A percentile compares a stretch with the other conserved stretches of the same genome.
Evolutionary conservation across 1,140 invertebrate species (phyloP).

Genomic region (Lordiphosa stackelbergi): DNA sequence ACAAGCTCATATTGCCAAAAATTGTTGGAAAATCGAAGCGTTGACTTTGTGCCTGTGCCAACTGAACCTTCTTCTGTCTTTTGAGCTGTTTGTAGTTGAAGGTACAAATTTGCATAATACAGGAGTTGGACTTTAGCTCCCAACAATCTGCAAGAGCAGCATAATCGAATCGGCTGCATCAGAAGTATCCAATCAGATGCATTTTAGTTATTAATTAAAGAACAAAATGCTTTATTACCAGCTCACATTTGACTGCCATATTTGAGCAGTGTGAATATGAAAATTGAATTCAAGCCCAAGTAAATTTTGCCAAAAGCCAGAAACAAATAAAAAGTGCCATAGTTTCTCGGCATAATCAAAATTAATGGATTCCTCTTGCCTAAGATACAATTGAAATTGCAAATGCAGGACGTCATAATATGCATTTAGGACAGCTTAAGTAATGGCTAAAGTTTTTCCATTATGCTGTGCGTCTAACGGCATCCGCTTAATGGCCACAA

Average conservation of each 20-base stretch:
- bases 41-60: too few species aligned
- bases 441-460: constrained; percentile 65
- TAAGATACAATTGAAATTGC: constrained; percentile 44
- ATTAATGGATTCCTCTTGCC: constrained; percentile 40
- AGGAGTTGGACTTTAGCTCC: too few species aligned
- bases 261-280: background rate
- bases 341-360: constrained; percentile 29
- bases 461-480: constrained; percentile 45
- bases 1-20: constrained; percentile 1
- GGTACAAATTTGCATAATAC: too few species aligned
- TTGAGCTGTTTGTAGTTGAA: too few species aligned
- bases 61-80: too few species aligned
- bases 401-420: constrained; percentile 57
- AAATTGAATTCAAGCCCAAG: constrained; percentile 24
- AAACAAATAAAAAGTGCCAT: constrained; percentile 6
- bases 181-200: background rate
- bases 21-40: background rate
- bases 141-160: too few species aligned
- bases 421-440: constrained; percentile 49
- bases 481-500: constrained; percentile 8
- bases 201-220: constrained; percentile 10
- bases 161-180: too few species aligned
- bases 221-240: constrained; percentile 1
- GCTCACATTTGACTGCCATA: constrained; percentile 1
- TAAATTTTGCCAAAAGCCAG: background rate